Base-by-base conservation (phyloP, 2,888 invertebrate species). In the Apotomis capreana region DNA sequence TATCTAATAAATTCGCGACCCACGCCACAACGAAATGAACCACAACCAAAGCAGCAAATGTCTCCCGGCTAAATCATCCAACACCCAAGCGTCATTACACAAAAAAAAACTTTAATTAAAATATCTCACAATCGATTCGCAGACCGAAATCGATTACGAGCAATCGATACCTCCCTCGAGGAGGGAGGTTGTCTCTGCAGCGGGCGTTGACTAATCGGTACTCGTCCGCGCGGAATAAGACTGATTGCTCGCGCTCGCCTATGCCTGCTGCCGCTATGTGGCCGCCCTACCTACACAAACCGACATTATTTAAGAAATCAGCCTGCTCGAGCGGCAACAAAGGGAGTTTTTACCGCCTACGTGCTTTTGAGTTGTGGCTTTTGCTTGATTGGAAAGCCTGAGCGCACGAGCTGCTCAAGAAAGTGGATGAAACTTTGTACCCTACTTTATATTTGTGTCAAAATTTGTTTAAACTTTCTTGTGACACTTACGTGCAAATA, bases 211-310 rank as follows among this genome's bases (percentile, higher is more conserved):
- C 91, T 92, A 92, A 92, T 92, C 88, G 92, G 81, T 86, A 86
- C 89, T 90, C 92, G 93, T 92, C 93, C 91, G 90, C 91, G 90
- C 88, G 92, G 92, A 93, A 92, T 90, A 92, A 93, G 92, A 93
- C 89, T 91, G 92, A 93, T 93, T 89, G 90, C 90, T 83, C 83
- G 85, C 85, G 88, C 89, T 89, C 85, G 89, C 87, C 90, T 89
- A 89, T 90, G 91, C 91, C 89, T 89, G 91, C 87, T 89, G 91
- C 87, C 86, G 86, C 88, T 86, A 87, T 88, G 89, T 87, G 87
- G 89, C 87, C 85, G 82, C 84, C 82, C 89, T 89, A 87, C 91
- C 91, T 90, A 89, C 88, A 87, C 86, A 87, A 84, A 85, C 91
- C 91, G 89, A 91, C 92, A 91, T 92, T 92, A 92, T 91, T 92